Evolutionary conservation across 2,113 vertebrate genomes (phyloP), one percentile per base, ranked within the genome.

Genomic region (Butorides virescens): DNA sequence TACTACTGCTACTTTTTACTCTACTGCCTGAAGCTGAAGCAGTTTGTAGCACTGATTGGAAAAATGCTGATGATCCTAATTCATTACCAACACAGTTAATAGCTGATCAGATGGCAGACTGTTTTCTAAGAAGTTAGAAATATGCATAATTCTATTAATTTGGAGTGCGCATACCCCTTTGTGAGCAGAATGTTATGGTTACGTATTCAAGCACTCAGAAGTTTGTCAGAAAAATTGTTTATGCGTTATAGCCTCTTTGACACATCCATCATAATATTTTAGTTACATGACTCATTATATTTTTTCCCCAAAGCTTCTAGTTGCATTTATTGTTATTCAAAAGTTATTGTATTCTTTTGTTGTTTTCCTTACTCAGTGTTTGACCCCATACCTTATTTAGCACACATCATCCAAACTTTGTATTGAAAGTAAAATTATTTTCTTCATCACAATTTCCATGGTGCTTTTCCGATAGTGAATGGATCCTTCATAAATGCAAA

Each of bases 221-320:
- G 17, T 86, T 91, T 71, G 32, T 92, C 83, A 93, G 72, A 95
- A 96, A 93, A 81, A 78, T 6, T 80, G 22, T 55, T 68, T 58
- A 81, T 86, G 61, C 55, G 67, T 91, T 59, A 84, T 56, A 77
- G 89, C 37, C 23, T 67, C 78, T 92, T 65, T 79, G 88, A 94
- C 67, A 79, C n/a, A 79, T 92, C 27, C 7, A 1, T 71, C 71
- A 86, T 32, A 85, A 62, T 86, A 70, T 76, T 88, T 95, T 76
- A 96, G 81, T 66, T 88, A 96, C 42, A 49, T 4, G 44, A 66
- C 42, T 90, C 53, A 59, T 77, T 84, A 55, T 26, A 73, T 79
- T 93, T 93, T 29, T 88, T 90, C 46, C 53, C 21, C 42, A 70
- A 76, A 87, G 44, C 42, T 59, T 76, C 70, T 37, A 65, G 29